Evolutionary conservation across 2,797 vertebrate species (phyloP), one percentile per base, ranked within the genome.

Genomic region (Rhynchonycteris naso): DNA sequence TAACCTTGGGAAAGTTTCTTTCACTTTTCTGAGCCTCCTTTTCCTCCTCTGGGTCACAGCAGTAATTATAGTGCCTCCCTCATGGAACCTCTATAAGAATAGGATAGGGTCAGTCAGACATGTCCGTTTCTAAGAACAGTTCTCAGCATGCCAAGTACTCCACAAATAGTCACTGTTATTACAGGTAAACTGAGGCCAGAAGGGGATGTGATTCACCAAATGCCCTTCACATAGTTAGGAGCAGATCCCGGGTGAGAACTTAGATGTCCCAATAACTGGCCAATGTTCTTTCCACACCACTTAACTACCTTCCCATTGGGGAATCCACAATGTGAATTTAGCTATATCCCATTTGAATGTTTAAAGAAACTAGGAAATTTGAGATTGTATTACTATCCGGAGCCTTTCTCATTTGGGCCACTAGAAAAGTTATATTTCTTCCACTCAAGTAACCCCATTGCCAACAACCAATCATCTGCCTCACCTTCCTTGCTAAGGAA

Each of bases 311-410:
- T 78, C 74, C 86, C 38, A 21, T 16, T 4, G 12, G 66, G 61
- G 63, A 94, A 90, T 88, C 74, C 16, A 54, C 82, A 50, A 19
- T 58, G 43, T 69, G 69, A 82, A 90, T 85, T 83, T 92, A 74
- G 68, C 82, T 38, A 72, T 87, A 88, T 59, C 47, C 47, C 38
- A 76, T 10, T 75, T 85, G 92, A 94, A 78, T 52, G 54, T n/a
- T 92, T 90, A 88, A 92, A 68, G 68, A 85, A 75, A 91, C 63
- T 33, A 74, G 90, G 74, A 92, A 81, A 69, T 30, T 30, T 65
- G 88, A 95, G 86, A 72, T 59, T 84, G 50, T 79, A 63, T 91
- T 69, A 69, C 47, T 43, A 69, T 85, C 50, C 14, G 88, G 76
- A 79, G 72, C 15, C 59, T 58, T 89, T 88, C 79, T 91, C 43